phyloP scores from a whole-genome alignment of 2,888 invertebrate species.

The Lepeophtheirus nordmannii region DNA sequence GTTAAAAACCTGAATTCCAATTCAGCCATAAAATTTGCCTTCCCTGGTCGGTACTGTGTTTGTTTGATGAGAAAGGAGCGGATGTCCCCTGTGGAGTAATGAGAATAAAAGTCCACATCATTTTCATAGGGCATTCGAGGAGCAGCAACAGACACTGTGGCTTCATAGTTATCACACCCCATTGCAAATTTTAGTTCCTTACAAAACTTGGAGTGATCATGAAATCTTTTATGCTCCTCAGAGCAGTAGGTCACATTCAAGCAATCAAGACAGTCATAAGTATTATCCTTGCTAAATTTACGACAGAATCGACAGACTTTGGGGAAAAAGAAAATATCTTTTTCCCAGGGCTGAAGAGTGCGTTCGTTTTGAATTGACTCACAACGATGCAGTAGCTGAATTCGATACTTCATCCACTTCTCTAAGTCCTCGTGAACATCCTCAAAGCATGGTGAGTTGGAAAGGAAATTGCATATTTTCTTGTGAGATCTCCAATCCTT shows the following conservation, averaged over 20 bases:
- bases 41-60: no score
- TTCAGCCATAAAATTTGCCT: background rate
- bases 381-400: background rate
- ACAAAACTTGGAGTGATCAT: background rate
- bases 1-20: constrained; percentile 10
- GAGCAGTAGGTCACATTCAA: constrained; percentile 12
- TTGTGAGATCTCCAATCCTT: constrained; percentile 17
- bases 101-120: background rate
- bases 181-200: constrained; percentile 5
- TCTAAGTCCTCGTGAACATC: background rate
- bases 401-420: background rate
- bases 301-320: constrained; percentile 9
- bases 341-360: background rate
- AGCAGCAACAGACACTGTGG: constrained; percentile 1
- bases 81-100: background rate
- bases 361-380: no score
- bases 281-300: background rate
- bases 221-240: background rate
- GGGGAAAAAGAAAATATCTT: constrained; percentile 22
- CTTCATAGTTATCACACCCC: constrained; percentile 13
- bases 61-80: background rate
- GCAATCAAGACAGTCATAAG: constrained; percentile 18
- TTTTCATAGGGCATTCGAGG: constrained; percentile 1
- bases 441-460: background rate
- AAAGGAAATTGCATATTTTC: constrained; percentile 4